Evolutionary conservation across 2,113 vertebrate species (phyloP), one percentile per base, ranked within the genome.

Genomic region (Glaucidium brasilianum): DNA sequence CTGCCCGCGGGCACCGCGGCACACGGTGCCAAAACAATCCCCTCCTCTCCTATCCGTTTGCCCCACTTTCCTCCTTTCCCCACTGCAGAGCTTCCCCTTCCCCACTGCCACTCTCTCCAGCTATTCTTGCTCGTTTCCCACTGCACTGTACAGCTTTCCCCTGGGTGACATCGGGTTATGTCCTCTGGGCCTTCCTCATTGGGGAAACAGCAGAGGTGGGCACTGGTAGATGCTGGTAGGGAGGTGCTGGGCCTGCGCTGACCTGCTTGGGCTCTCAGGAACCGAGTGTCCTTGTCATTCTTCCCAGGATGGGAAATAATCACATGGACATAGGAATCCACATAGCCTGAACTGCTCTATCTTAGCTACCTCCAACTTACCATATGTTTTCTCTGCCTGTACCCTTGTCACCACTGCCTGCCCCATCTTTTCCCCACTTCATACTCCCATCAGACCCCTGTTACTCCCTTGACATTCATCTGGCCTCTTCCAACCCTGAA

Each of bases 361-460:
- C 37, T 69, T 53, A 1, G 0, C 29, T 79, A 16, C 1, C 2
- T 11, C 9, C 10, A 11, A 3, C 19, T 64, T 74, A 47, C 11
- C 3, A 10, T 19, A 7, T 2, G 10, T 59, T 74, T 11, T 7
- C 5, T 23, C 26, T 63, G 29, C 18, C 55, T 47, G 12, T 63
- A 25, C 2, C 2, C 5, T 68, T 80, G 13, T 49, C 37, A 10
- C 17, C 3, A 1, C 16, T 84, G 47, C 4, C 3, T 71, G 14
- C 11, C 6, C 10, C 12, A 12, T 13, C 16, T 43, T 60, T 22
- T 72, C 3, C 4, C 22, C 26, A 30, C 7, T 15, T 50, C 34
- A 3, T 75, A 34, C 50, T 62, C 15, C 50, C 35, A 15, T 30
- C 34, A 72, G 26, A 77, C 47, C 63, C 32, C 35, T 78, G 9